A percentile compares a stretch with the other conserved stretches of the same genome.
Evolutionary conservation across 2,113 vertebrate genomes (phyloP).

Genomic region (Hydrolagus affinis): DNA sequence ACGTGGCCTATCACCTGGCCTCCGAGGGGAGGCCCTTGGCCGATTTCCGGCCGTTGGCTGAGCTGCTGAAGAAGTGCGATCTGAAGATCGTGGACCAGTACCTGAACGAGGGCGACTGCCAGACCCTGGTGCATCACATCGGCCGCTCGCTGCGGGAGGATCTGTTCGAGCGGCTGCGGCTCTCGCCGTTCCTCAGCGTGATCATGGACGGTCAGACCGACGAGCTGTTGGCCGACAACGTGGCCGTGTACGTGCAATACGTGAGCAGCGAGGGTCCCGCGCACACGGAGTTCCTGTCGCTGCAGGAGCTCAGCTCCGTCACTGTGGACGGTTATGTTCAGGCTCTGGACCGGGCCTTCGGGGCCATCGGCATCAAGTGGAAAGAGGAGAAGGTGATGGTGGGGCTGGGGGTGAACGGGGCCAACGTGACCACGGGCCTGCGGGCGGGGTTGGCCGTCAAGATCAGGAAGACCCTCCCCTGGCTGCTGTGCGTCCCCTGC

Average conservation of each 20-base stretch:
- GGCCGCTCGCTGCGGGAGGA: conserved; percentile 79
- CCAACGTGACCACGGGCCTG: conserved; percentile 71
- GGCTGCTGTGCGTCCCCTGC: conserved; percentile 84
- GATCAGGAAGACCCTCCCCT: conserved; percentile 81
- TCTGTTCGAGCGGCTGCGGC: conserved; percentile 79
- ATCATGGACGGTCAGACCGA: conserved; percentile 86
- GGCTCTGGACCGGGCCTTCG: conserved; percentile 77
- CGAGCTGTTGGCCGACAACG: conserved; percentile 76
- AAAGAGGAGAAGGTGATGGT: conserved; percentile 78
- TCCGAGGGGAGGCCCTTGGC: conserved; percentile 82
- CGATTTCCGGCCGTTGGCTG: conserved; percentile 80
- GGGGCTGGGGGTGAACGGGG: conserved; percentile 78
- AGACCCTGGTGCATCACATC: conserved; percentile 85
- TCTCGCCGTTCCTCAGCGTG: conserved; percentile 83
- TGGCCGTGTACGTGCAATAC: conserved; percentile 85
- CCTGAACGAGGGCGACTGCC: conserved; percentile 91
- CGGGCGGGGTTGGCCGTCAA: conserved; percentile 78
- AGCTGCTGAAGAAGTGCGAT: conserved; percentile 87
- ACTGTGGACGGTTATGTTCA: conserved; percentile 85
- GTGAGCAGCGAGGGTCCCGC: conserved; percentile 73
- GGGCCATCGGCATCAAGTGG: conserved; percentile 69
- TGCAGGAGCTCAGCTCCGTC: conserved; percentile 73
- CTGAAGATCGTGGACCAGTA: conserved; percentile 95
- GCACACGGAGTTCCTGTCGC: conserved; percentile 79
- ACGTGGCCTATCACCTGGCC: conserved; percentile 85